Percentiles rank a stretch among this genome's conserved stretches.
Evolutionary conservation across 2,888 invertebrate species (phyloP).

Genomic region (Campoplex capitator): DNA sequence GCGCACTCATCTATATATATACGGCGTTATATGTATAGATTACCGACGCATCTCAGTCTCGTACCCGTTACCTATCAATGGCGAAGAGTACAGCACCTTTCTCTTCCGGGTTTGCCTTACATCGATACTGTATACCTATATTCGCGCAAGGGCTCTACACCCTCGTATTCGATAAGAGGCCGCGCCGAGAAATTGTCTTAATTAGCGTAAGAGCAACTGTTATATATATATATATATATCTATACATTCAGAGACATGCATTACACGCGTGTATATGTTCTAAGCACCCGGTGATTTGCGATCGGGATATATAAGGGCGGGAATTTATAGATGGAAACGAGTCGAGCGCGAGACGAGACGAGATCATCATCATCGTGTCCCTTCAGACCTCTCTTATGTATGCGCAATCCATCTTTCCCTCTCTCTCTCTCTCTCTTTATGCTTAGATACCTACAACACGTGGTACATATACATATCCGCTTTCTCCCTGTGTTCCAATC

Average conservation of each 20-base stretch:
- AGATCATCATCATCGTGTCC: constrained; percentile 58
- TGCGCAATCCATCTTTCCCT: constrained; percentile 8
- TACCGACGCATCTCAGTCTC: constrained; percentile 46
- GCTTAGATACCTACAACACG: constrained; percentile 38
- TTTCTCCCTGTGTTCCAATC: constrained; percentile 58
- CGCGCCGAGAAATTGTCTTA: constrained; percentile 79
- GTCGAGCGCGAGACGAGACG: constrained; percentile 66
- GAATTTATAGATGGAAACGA: constrained; percentile 67
- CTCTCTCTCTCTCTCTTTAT: constrained; percentile 20
- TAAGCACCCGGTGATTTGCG: constrained; percentile 41
- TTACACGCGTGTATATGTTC: constrained; percentile 4
- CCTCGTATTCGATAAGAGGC: constrained; percentile 75
- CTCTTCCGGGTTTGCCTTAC: constrained; percentile 50
- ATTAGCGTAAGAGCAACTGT: constrained; percentile 76
- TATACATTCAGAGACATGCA: not conserved
- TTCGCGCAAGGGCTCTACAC: constrained; percentile 12
- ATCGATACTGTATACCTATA: constrained; percentile 2
- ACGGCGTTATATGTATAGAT: not conserved
- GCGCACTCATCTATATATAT: not conserved
- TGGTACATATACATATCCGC: constrained; percentile 30
- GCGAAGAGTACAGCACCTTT: constrained; percentile 42
- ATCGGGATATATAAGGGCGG: constrained; percentile 44
- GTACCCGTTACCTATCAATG: constrained; percentile 58
- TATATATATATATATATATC: not conserved
- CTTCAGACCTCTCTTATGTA: constrained; percentile 46